Evolutionary conservation across 2,113 vertebrate genomes (phyloP), one percentile per base, ranked within the genome.

Genomic region (Rutilus rutilus): DNA sequence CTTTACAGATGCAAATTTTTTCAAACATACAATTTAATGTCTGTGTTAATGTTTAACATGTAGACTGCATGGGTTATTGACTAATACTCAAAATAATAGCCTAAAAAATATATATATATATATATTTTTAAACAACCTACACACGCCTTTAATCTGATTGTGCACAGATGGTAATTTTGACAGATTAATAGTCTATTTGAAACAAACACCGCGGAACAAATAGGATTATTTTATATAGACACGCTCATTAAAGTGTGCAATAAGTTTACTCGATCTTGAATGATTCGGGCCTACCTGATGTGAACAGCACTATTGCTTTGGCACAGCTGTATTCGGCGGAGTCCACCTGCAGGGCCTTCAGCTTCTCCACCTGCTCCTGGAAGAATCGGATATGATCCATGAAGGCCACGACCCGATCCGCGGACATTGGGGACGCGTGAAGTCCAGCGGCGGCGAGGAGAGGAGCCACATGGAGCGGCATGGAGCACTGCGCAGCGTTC

Each of bases 321-420:
- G 98, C 96, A 94, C 97, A 99, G 95, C 97, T 98, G 96, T 98
- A 99, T 92, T 99, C 97, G 21, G 97, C 97, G 0, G 97, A 98
- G 91, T 99, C 97, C 87, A 99, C 97, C 89, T 98, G 97, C 94
- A 99, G 94, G 52, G 96, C 97, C 94, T 99, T 99, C 86, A 98
- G 97, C 94, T 98, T 98, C 93, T 99, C 97, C 94, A 99, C 97
- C 93, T 98, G 97, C 92, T 99, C 97, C 93, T 99, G 97, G 95
- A 99, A 99, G 94, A 99, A 97, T 92, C 97, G 95, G 94, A 99
- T 99, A 96, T 99, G 97, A 95, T 99, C 97, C 97, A 99, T 98
- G 95, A 99, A 99, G 93, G 97, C 97, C 92, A 99, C 97, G 91
- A 98, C 97, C 90, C 97, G 94, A 94, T 99, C 97, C 81, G 97